Conservation (phyloP, 2,888 invertebrate genomes). For the Nudaria mundana region DNA sequence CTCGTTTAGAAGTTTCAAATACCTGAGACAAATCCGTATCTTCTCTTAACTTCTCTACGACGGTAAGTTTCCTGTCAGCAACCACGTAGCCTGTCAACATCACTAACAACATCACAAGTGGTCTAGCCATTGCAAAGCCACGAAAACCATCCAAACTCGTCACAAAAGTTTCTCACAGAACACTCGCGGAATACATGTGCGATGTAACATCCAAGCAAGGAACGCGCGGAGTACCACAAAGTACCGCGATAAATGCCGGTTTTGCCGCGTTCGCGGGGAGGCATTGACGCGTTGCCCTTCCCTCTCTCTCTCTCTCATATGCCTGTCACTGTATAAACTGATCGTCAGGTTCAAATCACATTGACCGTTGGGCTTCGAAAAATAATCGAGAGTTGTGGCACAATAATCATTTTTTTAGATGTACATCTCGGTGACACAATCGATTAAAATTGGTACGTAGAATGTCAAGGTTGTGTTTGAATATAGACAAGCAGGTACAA, state of each 20-base stretch:
- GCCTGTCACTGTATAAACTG: slow-evolving; percentile 43
- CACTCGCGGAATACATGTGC: slow-evolving; percentile 65
- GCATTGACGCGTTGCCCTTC: slow-evolving; percentile 49
- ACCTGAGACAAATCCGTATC: slow-evolving; percentile 87
- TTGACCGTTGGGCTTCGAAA: slow-evolving; percentile 59
- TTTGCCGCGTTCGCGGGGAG: slow-evolving; percentile 39
- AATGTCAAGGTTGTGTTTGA: slow-evolving; percentile 19
- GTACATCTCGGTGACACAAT: slow-evolving; percentile 13
- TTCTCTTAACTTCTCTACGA: slow-evolving; percentile 83
- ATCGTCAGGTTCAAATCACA: slow-evolving; percentile 54
- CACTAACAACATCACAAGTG: slow-evolving; percentile 66
- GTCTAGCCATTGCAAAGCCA: slow-evolving; percentile 57
- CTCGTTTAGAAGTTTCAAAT: slow-evolving; percentile 55
- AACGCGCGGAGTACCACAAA: slow-evolving; percentile 49
- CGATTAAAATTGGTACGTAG: slow-evolving; percentile 7
- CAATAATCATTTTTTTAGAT: slow-evolving; percentile 12
- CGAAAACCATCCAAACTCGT: slow-evolving; percentile 48
- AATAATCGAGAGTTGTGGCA: slow-evolving; percentile 31
- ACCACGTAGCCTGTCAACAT: slow-evolving; percentile 50
- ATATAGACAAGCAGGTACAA: too few species aligned
- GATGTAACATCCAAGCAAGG: slow-evolving; percentile 21
- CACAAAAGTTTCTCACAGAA: slow-evolving; percentile 51
- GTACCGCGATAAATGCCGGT: slow-evolving; percentile 65
- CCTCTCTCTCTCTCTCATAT: slow-evolving; percentile 60
- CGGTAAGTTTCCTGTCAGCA: slow-evolving; percentile 72